Base-by-base conservation (phyloP, 2,888 invertebrate genomes). In the Tridacna gigas region DNA sequence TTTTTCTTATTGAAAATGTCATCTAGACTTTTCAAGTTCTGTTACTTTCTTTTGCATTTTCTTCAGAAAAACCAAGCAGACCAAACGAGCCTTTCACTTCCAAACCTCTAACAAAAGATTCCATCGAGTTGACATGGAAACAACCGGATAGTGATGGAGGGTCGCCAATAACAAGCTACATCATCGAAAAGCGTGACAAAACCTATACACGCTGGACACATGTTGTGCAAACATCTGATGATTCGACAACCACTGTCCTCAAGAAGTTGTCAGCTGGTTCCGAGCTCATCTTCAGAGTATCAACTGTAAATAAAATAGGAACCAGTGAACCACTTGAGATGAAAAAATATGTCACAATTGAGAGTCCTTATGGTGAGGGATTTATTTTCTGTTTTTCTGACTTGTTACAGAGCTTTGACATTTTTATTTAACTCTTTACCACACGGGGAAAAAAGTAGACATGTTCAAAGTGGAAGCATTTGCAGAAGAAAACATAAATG, bases 231-330 rank as follows among this genome's bases (percentile, higher is more conserved):
- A 90, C 90, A 25, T 88, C 92, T 25, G 91, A 91, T 20, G 88
- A 91, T 74, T 90, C 88, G 25, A 92, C 98, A 11, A 92, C 92
- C 4, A 96, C 97, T 78, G 95, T 97, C 0, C 96, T 97, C 61
- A 89, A 90, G 61, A 96, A 96, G 93, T 95, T 98, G 84, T 96
- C 96, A 88, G 97, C 97, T 93, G 97, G 97, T 92, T 96, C 96
- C 61, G 97, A 97, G 92, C 98, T 98, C 94, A 96, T 97, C 95
- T 98, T 98, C 96, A 96, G 98, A 88, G 96, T 98, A 28, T 96
- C 97, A 91, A 98, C 98, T 0, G 96, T 97, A 89, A 98, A 98
- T 95, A 97, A 97, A 25, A 96, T 97, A 79, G 98, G 98, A 11
- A 96, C 96, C 71, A 97, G 98, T 61, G 97, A 98, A 89, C 97